phyloP scores from a whole-genome alignment of 2,888 invertebrate genomes.

The Aricia artaxerxes region DNA sequence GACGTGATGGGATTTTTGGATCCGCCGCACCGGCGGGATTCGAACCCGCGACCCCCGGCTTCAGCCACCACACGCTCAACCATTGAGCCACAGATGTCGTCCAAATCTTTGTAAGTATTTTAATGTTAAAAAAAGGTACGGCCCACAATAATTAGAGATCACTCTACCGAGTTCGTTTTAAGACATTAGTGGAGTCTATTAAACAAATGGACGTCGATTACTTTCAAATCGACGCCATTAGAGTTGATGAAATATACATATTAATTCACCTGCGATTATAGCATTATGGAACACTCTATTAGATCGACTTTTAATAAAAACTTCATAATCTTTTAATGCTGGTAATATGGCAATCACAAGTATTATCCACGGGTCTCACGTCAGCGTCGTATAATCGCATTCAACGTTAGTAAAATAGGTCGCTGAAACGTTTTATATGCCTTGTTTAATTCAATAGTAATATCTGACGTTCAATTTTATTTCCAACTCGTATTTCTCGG shows the following conservation, averaged over 20 bases:
- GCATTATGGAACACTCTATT: background rate
- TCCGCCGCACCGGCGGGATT: too few species aligned
- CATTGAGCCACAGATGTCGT: too few species aligned
- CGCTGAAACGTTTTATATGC: constrained; percentile 29
- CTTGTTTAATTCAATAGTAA: constrained; percentile 28
- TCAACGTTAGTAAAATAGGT: constrained; percentile 22
- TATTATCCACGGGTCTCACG: constrained; percentile 19
- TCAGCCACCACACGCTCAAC: too few species aligned
- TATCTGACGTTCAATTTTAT: constrained; percentile 22
- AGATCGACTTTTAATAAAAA: constrained; percentile 7
- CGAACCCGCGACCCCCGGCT: too few species aligned
- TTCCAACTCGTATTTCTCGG: background rate
- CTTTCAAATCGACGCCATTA: background rate
- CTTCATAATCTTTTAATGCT: constrained; percentile 23
- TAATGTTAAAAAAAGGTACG: background rate
- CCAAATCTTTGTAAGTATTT: background rate
- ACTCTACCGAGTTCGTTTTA: background rate
- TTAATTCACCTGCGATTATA: background rate
- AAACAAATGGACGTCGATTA: background rate
- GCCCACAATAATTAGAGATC: background rate
- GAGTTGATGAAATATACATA: background rate
- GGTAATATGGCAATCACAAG: constrained; percentile 29
- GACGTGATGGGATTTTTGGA: too few species aligned
- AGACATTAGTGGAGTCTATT: background rate
- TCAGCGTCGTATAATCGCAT: constrained; percentile 25